A percentile compares a stretch with the other conserved stretches of the same genome.
Conservation (phyloP, 2,797 vertebrate genomes). For the Cottoperca gobio region DNA sequence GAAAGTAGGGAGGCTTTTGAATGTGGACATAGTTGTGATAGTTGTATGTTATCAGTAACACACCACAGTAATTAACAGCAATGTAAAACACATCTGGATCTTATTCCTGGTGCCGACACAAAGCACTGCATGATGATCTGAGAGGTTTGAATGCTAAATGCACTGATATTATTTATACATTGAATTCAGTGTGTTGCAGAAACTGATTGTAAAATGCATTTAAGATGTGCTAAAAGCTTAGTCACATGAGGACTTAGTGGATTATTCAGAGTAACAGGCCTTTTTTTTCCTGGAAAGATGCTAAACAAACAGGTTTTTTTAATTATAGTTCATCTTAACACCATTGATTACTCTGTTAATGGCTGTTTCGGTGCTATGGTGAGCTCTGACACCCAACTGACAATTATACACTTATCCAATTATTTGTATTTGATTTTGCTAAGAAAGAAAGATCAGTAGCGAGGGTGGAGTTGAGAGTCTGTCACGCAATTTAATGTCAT, state of each 20-base stretch:
- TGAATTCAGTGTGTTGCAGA: too few species aligned
- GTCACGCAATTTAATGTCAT: neutral
- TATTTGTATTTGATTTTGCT: neutral
- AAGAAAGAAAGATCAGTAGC: neutral
- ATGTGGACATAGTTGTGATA: too few species aligned
- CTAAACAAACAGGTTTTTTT: neutral
- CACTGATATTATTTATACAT: too few species aligned
- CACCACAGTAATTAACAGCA: too few species aligned
- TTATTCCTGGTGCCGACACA: neutral
- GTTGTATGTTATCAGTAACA: too few species aligned
- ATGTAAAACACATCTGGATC: neutral
- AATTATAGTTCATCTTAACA: neutral
- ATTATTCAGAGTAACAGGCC: neutral
- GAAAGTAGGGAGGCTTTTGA: too few species aligned
- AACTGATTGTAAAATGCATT: too few species aligned
- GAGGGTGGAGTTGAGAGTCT: neutral
- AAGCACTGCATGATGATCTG: neutral
- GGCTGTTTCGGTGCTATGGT: neutral
- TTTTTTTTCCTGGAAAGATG: neutral
- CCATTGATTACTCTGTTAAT: neutral
- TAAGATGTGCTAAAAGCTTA: too few species aligned
- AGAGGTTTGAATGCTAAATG: neutral
- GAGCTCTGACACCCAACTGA: neutral
- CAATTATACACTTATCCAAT: neutral
- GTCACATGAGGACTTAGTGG: too few species aligned